Evolutionary conservation across 2,113 vertebrate species (phyloP), one percentile per base, ranked within the genome.

Genomic region (Dromaius novaehollandiae): DNA sequence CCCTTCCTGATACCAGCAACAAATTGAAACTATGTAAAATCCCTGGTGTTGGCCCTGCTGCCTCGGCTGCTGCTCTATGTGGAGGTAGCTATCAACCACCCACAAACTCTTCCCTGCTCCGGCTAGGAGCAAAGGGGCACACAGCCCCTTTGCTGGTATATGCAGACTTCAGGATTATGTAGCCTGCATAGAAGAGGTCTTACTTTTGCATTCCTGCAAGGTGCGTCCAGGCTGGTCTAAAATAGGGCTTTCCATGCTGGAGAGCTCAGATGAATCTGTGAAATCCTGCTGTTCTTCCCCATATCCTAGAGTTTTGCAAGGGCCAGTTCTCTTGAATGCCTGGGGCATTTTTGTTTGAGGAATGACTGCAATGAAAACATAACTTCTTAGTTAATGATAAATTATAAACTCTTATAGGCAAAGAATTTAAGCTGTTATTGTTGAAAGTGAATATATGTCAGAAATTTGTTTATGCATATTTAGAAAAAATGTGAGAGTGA

Each of bases 401-500:
- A 82, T 90, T 82, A 90, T 63, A 76, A 38, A n/a, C 22, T 55
- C 13, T 69, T 71, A 65, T 5, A 6, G 55, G n/a, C 3, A 53
- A 6, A 84, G 32, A 13, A 87, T 79, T 92, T 89, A 85, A 90
- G 75, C 20, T 73, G 14, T 87, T 93, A 65, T 30, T 91, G 18
- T 82, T 93, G 56, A 79, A 92, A 85, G 53, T 63, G n/a, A 82
- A 36, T 82, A 53, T 56, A 42, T 79, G 53, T 3, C 40, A 84
- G 51, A 75, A 69, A 58, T 87, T 93, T 85, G 71, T 93, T 82
- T 96, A 64, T 90, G 13, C 7, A 26, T 51, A 65, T 90, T 83
- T 36, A 79, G 74, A 74, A 92, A 84, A 65, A 61, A 63, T 56
- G 86, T 71, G 73, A 94, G 48, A 71, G 85, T 71, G 21, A 94